Evolutionary conservation across 2,888 invertebrate genomes (phyloP).

Genomic region (Tribolium freemani): DNA sequence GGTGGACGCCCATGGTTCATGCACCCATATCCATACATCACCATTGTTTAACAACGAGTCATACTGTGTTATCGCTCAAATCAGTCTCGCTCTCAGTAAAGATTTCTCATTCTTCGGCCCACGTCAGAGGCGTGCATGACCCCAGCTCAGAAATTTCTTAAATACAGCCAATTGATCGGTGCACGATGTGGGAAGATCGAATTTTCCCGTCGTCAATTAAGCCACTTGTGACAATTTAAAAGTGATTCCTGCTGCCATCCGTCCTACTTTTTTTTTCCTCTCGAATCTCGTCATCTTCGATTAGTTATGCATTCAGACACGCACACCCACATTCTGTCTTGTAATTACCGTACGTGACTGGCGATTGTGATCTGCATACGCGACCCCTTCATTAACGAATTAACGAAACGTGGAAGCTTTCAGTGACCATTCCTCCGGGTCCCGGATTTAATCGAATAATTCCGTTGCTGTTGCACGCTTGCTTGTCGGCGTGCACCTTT

Average conservation of each 20-base stretch:
- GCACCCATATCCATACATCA: conserved; percentile 4
- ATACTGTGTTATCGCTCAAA: not conserved
- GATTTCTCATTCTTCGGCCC: conserved; percentile 6
- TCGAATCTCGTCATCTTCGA: conserved; percentile 5
- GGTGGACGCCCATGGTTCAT: conserved; percentile 1
- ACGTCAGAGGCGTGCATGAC: not conserved
- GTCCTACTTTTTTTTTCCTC: not conserved
- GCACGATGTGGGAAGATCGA: not conserved
- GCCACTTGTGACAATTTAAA: conserved; percentile 35
- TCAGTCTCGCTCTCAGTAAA: conserved; percentile 7
- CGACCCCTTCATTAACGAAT: conserved; percentile 16
- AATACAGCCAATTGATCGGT: not conserved
- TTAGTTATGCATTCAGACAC: conserved; percentile 24
- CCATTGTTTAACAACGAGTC: conserved; percentile 18
- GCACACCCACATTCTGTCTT: conserved; percentile 37
- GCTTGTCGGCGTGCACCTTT: conserved; percentile 23
- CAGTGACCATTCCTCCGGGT: not conserved
- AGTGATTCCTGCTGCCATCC: conserved; percentile 7
- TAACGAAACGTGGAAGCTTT: conserved; percentile 11
- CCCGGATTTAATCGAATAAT: conserved; percentile 16
- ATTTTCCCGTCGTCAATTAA: conserved; percentile 10
- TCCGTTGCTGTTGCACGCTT: conserved; percentile 20
- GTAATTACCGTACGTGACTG: conserved; percentile 40
- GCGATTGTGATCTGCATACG: conserved; percentile 20
- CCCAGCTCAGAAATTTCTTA: not conserved